Base-by-base conservation (phyloP, 2,888 invertebrate species). In the Synanthedon andrenaeformis region DNA sequence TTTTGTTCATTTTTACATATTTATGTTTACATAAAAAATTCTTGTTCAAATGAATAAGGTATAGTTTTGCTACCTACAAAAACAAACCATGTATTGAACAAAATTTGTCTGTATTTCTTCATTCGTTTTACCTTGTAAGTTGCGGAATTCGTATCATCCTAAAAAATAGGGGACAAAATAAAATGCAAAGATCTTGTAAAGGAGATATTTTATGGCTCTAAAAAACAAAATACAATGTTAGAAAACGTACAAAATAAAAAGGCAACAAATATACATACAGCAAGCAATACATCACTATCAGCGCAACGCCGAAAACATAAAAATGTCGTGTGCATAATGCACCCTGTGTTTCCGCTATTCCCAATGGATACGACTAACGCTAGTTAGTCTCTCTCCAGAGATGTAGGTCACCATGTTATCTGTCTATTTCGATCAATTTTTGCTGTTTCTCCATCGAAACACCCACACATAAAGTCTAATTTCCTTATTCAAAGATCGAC, bases 311-410 rank as follows among this genome's bases (percentile, higher is more conserved):
- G 69, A 83, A 81, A 70, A 78, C 83, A 87, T 87, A 87, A 87
- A 87, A 85, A 73, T 76, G 87, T 87, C 87, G 83, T 72, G 77
- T 78, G 83, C 86, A 83, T 83, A 79, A 82, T 82, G 83, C 85
- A 86, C 76, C 77, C 82, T 66, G 85, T 85, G 85, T 82, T 86
- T 86, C 86, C 45, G 45, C 82, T 73, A 81, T 76, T 77, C 87
- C 86, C 87, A 69, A 63, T 67, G 69, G 82, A 80, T 72, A 66
- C 67, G 58, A 60, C 81, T 82, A 83, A 83, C 79, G 75, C 74
- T 72, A 71, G 70, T 74, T 71, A 77, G 76, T 74, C 72, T 73
- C 80, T 79, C 82, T 81, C 77, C 62, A 72, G 85, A 86, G 87
- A 87, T 83, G 76, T 87, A 82, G 87, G 87, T 87, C 85, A 87